These are phyloP conservation scores for Cassiopea andromeda DNA, from an alignment of 30 jellyfish, hydroid and myxozoan genomes.

Conservation along the genomic window DNA sequence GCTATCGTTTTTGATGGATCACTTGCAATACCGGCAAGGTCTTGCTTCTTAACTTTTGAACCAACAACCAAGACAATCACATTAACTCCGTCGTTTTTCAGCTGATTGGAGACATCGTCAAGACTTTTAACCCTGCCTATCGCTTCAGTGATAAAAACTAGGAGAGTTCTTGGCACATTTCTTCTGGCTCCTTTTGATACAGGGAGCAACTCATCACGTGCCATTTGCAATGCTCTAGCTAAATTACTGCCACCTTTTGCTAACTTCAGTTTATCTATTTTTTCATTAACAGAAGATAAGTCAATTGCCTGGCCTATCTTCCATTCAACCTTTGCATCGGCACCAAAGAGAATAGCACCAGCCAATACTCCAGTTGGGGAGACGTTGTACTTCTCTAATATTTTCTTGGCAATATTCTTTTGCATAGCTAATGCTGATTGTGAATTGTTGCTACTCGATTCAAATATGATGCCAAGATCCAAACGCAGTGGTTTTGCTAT, in stretches of 20 bases:
- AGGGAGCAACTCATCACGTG: slow-evolving; percentile 43
- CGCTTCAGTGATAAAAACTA: slow-evolving; percentile 53
- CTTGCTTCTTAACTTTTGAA: slow-evolving; percentile 10
- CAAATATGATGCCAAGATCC: slow-evolving; percentile 54
- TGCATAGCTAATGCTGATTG: slow-evolving; percentile 14
- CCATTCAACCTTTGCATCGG: slow-evolving; percentile 32
- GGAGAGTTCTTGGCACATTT: slow-evolving; percentile 38
- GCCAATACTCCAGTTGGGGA: slow-evolving; percentile 29
- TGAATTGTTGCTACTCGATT: slow-evolving; percentile 23
- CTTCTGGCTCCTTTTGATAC: slow-evolving; percentile 35
- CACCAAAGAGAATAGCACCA: slow-evolving; percentile 61
- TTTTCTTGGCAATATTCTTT: slow-evolving; percentile 24
- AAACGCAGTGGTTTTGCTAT: slow-evolving; percentile 18
- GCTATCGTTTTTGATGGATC: slow-evolving; percentile 6
- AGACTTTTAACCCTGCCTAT: slow-evolving; percentile 17
- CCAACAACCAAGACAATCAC: slow-evolving; percentile 69
- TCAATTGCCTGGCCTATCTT: slow-evolving; percentile 28
- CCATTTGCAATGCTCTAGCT: slow-evolving; percentile 29
- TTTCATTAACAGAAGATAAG: neutral
- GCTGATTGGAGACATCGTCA: slow-evolving; percentile 20
- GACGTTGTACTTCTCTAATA: slow-evolving; percentile 34
- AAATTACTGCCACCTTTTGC: slow-evolving; percentile 26
- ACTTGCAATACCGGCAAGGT: slow-evolving; percentile 35
- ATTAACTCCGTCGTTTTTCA: slow-evolving; percentile 63
- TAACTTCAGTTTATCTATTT: slow-evolving; percentile 14